Base-by-base conservation (phyloP, 2,797 vertebrate species). In the Rhodeus uyekii region DNA sequence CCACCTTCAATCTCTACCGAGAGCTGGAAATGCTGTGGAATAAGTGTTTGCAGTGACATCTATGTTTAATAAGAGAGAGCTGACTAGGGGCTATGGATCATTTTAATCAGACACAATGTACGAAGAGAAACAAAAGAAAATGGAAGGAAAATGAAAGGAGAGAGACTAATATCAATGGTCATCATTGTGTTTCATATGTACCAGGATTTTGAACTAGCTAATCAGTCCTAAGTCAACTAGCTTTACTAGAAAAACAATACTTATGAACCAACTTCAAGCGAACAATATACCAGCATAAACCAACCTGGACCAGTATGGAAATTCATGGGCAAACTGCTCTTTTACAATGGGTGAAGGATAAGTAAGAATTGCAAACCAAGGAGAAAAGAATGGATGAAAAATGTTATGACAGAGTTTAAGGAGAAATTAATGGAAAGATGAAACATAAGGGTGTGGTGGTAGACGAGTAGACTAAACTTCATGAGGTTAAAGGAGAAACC, bases 381-480 rank as follows among this genome's bases (percentile, higher is more conserved):
- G 73, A 7, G n/a, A 24, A 34, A 22, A 82, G 32, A 61, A 46
- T 36, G 32, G 32, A 53, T 9, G 27, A 65, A 55, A 42, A 44
- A 74, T 16, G 18, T 34, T 29, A 80, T 71, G 39, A 77, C 48
- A 32, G 63, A 76, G 60, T 46, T 50, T 27, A 58, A 83, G 77
- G 39, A 76, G 29, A 42, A 24, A 76, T 18, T 8, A 63, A 64
- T 36, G 63, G 44, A 69, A 78, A 67, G 69, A 80, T n/a, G 19
- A 80, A 36, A 16, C 63, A 46, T 19, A 67, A 71, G 50, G 83
- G 69, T 82, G 75, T 80, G 85, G 76, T 50, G 48, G 24, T 60
- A 84, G n/a, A 78, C 65, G 39, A 46, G 63, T 72, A 85, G 77
- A 64, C 85, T 75, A 83, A 82, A 85, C 81, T 67, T 68, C 63